Evolutionary conservation across 2,113 vertebrate species (phyloP), one percentile per base, ranked within the genome.

Genomic region (Pygoscelis adeliae): DNA sequence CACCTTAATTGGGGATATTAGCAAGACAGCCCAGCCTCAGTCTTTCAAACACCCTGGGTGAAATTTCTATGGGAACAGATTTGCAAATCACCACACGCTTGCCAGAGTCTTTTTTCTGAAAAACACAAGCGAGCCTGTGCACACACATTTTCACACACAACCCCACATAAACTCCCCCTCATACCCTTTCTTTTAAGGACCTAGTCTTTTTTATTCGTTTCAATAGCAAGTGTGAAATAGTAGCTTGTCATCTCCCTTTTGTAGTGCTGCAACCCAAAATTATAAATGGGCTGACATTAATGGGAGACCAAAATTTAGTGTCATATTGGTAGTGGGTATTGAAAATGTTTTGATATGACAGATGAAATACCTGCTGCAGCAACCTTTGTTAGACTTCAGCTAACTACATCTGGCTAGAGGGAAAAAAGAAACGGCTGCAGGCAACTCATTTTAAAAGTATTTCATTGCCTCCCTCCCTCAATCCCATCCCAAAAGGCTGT

Each of bases 281-380:
- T 98, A 98, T 98, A 98, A 98, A 98, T 97, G 91, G 91, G 50
- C 42, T 98, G 98, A 98, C 95, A 96, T 97, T 98, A 98, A 98
- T 97, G 96, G 93, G 87, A 98, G 87, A 91, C 86, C 77, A 96
- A 96, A 98, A 98, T 98, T 98, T 97, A 97, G 65, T 97, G 95
- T 91, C 26, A 3, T 87, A 87, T 97, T 94, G 66, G 92, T 97
- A 97, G 95, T 90, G 53, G 81, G 87, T 97, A 97, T 97, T 97
- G 97, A 98, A 98, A 98, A 97, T 96, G 44, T 96, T 98, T 98
- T 97, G 96, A 97, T 98, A 94, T 98, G 97, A 97, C 93, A 97
- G 95, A 97, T 98, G 90, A 98, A 98, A 98, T 95, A 91, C 87
- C 82, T 97, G 91, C 86, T 69, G 59, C 80, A 95, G 89, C 85